Evolutionary conservation across 2,113 vertebrate species (phyloP), one percentile per base, ranked within the genome.

Genomic region (Sisor rabdophorus): DNA sequence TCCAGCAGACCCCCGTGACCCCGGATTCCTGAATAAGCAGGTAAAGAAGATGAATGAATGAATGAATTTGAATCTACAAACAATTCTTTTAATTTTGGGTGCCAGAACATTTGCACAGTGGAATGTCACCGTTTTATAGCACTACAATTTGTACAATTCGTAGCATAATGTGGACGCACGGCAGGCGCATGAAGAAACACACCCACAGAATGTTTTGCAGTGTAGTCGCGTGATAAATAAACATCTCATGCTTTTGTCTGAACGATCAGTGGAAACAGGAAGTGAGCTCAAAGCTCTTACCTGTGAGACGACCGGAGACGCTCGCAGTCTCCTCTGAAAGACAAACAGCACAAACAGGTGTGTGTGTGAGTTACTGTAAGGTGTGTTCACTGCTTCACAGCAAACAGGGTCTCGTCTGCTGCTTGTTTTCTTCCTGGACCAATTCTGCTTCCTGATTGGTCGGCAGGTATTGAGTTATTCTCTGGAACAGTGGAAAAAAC

Each of bases 301-400:
- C 80, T 77, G 80, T 11, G 73, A 48, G 65, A 48, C 54, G 40
- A 28, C 71, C n/a, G 74, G 64, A 48, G 71, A 61, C 2, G 15
- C 63, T 75, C 82, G 73, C 71, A 81, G 79, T 79, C 82, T 48
- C 80, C 80, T 59, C 70, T 73, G 59, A 77, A 52, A 79, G 13
- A 79, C 15, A 79, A 65, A 81, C 59, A 73, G 61, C 58, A 76
- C 17, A 71, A 5, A 76, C 64, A 83, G 60, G 30, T 17, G 17
- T 19, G 64, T 8, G 30, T 28, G 61, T 81, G 6, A 36, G 32
- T 36, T 36, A 36, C 32, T 36, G 32, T 36, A 36, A 36, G 32
- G 6, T 36, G 32, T 30, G 78, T n/a, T n/a, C n/a, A n/a, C n/a
- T n/a, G n/a, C n/a, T n/a, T n/a, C n/a, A n/a, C n/a, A n/a, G n/a